Evolutionary conservation across 1,140 invertebrate species (phyloP).

Genomic region (Drosophila biarmipes): DNA sequence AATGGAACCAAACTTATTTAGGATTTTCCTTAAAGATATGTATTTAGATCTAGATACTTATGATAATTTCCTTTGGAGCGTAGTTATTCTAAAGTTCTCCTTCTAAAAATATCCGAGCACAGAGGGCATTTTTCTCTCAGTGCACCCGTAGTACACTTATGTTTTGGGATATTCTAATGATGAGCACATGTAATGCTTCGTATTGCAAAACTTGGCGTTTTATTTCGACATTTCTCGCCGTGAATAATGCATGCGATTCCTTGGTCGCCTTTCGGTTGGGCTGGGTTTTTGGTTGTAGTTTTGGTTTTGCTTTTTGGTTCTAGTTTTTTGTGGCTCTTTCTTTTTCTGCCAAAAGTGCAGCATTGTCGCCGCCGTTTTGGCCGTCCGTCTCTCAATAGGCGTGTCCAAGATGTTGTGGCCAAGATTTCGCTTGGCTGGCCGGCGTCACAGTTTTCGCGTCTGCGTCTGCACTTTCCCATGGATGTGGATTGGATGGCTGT

Average conservation of each 20-base stretch:
- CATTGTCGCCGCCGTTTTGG: slow-evolving; percentile 64
- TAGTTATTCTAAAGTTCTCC: not conserved
- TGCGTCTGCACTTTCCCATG: slow-evolving; percentile 49
- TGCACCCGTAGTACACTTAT: slow-evolving; percentile 27
- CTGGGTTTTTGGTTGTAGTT: slow-evolving; percentile 26
- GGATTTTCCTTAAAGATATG: too few relatives aligned
- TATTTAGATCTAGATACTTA: too few relatives aligned
- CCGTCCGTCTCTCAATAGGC: slow-evolving; percentile 71
- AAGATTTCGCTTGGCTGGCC: slow-evolving; percentile 74
- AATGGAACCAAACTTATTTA: too few relatives aligned
- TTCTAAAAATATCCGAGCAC: not conserved
- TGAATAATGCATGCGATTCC: slow-evolving; percentile 76
- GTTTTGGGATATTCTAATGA: slow-evolving; percentile 60
- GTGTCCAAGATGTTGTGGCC: slow-evolving; percentile 63
- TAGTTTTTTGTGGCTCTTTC: not conserved
- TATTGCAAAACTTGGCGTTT: slow-evolving; percentile 81
- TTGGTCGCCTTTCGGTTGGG: slow-evolving; percentile 59
- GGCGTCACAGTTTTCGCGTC: slow-evolving; percentile 75
- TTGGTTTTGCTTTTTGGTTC: slow-evolving; percentile 20
- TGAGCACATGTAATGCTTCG: slow-evolving; percentile 79
- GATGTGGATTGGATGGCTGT: slow-evolving; percentile 2
- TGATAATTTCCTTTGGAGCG: too few relatives aligned
- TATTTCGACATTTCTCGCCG: slow-evolving; percentile 76
- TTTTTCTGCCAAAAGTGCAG: slow-evolving; percentile 60
- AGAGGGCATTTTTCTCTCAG: slow-evolving; percentile 9